Percentiles rank a stretch among this genome's conserved stretches.
phyloP scores from a whole-genome alignment of 2,797 vertebrate genomes.

The Artibeus lituratus region DNA sequence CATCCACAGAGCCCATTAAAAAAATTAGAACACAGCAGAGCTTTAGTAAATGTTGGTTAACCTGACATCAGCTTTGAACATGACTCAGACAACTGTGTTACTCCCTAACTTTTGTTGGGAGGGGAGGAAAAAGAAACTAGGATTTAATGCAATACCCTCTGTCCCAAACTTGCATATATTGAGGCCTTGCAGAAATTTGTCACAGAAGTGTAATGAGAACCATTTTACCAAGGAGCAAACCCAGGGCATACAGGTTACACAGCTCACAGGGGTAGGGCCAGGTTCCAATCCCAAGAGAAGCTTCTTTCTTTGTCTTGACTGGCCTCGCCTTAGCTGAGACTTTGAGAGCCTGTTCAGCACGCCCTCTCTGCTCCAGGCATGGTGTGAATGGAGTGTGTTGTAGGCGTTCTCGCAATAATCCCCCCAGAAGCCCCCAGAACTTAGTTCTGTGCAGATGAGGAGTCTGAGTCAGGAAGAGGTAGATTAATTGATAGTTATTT shows the following conservation, averaged over 20 bases:
- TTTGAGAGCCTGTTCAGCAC: rapidly evolving
- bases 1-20: background rate
- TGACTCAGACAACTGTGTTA: background rate
- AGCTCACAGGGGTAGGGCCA: background rate
- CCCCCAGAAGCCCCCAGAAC: background rate
- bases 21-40: background rate
- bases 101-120: background rate
- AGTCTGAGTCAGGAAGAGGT: background rate
- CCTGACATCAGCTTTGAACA: background rate
- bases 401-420: background rate
- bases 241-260: background rate
- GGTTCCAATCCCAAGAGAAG: rapidly evolving
- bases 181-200: background rate
- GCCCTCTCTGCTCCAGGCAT: rapidly evolving
- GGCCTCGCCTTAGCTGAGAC: background rate
- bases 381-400: rapidly evolving
- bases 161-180: background rate
- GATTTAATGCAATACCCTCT: background rate
- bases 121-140: background rate
- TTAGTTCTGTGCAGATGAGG: background rate
- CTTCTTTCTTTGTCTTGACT: background rate
- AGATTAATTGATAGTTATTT: background rate
- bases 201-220: background rate
- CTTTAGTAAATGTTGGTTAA: background rate
- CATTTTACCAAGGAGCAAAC: background rate